Base-by-base conservation (phyloP, 2,113 vertebrate genomes). In the Anthoscopus minutus region DNA sequence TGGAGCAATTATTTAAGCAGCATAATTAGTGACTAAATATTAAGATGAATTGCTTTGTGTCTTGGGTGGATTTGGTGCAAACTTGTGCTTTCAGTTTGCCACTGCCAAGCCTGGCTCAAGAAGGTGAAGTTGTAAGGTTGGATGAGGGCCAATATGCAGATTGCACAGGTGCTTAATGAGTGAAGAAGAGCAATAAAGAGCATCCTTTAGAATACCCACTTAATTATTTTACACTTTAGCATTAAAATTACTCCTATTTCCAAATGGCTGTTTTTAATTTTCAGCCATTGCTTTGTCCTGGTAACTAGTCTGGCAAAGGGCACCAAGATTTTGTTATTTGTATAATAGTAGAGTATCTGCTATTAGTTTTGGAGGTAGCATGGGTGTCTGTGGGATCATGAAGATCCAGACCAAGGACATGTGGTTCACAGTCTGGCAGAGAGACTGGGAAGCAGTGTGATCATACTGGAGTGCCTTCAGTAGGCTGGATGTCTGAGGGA, bases 331-430 rank as follows among this genome's bases (percentile, higher is more conserved):
- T 77, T 74, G 17, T 51, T 76, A 53, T 64, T 56, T 24, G 13
- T 30, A 4, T 1, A 12, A 11, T 1, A 31, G 30, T 0, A 2
- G 58, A 58, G 12, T 35, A 6, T 27, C 24, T 62, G 7, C 65
- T 51, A 0, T 2, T 15, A 35, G 11, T 48, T 40, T 31, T 82
- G 45, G 62, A 33, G 40, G 28, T 40, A 9, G 11, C 9, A 1
- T 17, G 8, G 8, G 7, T 12, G 8, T 58, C 47, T 57, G 0
- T 28, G 27, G 45, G n/a, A 27, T 16, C 0, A 0, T 16, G 35
- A 11, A 9, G 13, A 11, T 44, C 35, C 56, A 61, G n/a, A 33
- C 19, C 6, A 31, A 47, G 42, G 19, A 33, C 4, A 4, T 13
- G 8, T 48, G 18, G 13, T 14, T 37, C 22, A 19, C 16, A 11